A percentile compares a stretch with the other conserved stretches of the same genome.
Evolutionary conservation across 2,888 invertebrate genomes (phyloP).

Genomic region (Lasioglossum pauxillum): DNA sequence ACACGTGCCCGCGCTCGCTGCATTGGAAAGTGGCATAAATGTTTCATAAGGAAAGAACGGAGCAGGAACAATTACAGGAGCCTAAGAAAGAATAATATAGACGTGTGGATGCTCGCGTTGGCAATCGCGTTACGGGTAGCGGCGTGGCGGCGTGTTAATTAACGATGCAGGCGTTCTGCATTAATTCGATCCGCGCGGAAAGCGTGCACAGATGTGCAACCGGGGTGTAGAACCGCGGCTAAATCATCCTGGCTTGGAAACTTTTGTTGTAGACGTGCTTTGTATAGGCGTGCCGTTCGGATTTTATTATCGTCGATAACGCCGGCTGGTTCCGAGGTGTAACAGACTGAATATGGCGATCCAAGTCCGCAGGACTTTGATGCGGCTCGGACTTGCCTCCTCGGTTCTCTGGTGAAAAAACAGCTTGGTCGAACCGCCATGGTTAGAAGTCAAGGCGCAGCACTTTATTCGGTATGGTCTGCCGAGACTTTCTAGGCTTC

Average conservation of each 20-base stretch:
- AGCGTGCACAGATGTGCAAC: neutral
- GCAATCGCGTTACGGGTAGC: conserved; percentile 45
- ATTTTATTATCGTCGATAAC: conserved; percentile 58
- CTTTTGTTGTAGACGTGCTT: conserved; percentile 43
- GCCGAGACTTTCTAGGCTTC: conserved; percentile 54
- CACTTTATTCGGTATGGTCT: conserved; percentile 64
- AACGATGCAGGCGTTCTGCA: conserved; percentile 36
- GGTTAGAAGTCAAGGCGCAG: conserved; percentile 53
- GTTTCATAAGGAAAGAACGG: neutral
- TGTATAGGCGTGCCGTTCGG: conserved; percentile 44
- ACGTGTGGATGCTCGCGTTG: conserved; percentile 26
- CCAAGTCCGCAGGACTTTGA: conserved; percentile 44
- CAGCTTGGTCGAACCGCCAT: conserved; percentile 20
- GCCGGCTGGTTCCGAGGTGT: conserved; percentile 48
- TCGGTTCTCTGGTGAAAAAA: conserved; percentile 31
- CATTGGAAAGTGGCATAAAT: neutral
- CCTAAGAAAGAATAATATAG: conserved; percentile 31
- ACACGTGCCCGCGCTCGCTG: neutral
- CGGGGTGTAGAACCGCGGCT: neutral
- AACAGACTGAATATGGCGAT: conserved; percentile 64
- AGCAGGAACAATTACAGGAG: conserved; percentile 15
- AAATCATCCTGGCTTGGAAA: neutral
- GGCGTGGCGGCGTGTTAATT: conserved; percentile 51
- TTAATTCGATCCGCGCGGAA: conserved; percentile 54
- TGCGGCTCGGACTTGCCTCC: conserved; percentile 43